Percentiles rank a stretch among this genome's conserved stretches.
Conservation (phyloP, 30 jellyfish, hydroid and myxozoan genomes). For the Chironex yamaguchii region DNA sequence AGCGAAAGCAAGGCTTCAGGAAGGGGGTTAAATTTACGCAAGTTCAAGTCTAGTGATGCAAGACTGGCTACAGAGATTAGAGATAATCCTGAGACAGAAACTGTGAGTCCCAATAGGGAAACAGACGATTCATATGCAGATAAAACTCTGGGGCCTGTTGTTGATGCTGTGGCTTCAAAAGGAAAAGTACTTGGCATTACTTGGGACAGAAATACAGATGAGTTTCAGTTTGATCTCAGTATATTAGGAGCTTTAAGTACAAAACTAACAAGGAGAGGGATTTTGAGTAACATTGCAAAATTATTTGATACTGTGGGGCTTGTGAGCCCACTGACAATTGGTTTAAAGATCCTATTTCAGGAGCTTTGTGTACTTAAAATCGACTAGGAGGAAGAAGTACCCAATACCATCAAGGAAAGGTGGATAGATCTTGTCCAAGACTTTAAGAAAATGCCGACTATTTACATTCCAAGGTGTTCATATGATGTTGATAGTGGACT, state of each 20-base stretch:
- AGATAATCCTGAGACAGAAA: too few relatives aligned
- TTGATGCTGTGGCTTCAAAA: too few relatives aligned
- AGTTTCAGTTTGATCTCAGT: not conserved
- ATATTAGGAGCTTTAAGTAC: not conserved
- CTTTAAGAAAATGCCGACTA: not conserved
- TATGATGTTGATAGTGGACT: not conserved
- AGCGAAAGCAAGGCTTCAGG: too few relatives aligned
- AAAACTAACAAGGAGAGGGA: not conserved
- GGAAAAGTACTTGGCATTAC: not conserved
- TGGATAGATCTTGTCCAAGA: slow-evolving; percentile 20
- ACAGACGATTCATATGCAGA: too few relatives aligned
- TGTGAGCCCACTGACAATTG: slow-evolving; percentile 19
- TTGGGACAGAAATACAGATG: not conserved
- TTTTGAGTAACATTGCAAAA: slow-evolving; percentile 25
- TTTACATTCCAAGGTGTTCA: slow-evolving; percentile 1
- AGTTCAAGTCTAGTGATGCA: too few relatives aligned
- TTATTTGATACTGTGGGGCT: slow-evolving; percentile 33
- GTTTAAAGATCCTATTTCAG: slow-evolving; percentile 29
- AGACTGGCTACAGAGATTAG: too few relatives aligned
- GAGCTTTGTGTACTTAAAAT: slow-evolving; percentile 18
- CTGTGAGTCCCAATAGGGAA: too few relatives aligned
- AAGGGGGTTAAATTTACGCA: too few relatives aligned
- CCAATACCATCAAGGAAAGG: not conserved
- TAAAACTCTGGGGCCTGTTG: too few relatives aligned
- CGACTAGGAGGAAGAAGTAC: slow-evolving; percentile 56